Evolutionary conservation across 2,888 invertebrate species (phyloP).

Genomic region (Orchesellides sinensis): DNA sequence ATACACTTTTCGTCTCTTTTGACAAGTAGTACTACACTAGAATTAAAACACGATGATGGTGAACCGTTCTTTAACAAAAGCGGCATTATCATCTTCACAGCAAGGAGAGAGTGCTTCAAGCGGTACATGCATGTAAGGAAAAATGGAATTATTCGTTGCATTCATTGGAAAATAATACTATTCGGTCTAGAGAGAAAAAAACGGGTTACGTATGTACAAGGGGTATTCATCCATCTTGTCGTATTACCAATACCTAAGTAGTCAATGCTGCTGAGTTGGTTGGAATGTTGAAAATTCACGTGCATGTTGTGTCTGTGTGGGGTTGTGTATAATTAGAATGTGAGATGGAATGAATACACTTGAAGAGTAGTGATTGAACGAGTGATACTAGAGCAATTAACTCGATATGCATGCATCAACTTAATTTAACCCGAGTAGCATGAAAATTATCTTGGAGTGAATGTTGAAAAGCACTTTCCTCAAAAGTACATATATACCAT

Average conservation of each 20-base stretch:
- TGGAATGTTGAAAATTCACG: neutral
- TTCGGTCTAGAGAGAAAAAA: neutral
- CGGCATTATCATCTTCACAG: neutral
- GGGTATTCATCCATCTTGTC: neutral
- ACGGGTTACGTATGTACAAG: neutral
- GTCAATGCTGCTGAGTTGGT: neutral
- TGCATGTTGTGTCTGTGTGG: neutral
- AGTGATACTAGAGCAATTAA: too few species aligned
- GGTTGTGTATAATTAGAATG: neutral
- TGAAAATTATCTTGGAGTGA: too few species aligned
- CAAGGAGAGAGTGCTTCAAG: conserved; percentile 30
- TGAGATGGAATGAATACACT: neutral
- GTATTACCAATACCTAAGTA: neutral
- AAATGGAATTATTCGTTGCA: neutral
- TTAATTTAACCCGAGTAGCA: too few species aligned
- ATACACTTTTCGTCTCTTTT: conserved; percentile 14
- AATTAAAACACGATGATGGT: neutral
- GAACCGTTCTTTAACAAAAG: neutral
- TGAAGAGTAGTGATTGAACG: too few species aligned
- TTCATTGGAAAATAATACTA: neutral
- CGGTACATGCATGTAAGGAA: conserved; percentile 16
- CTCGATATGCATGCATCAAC: too few species aligned
- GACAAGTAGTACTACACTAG: conserved; percentile 2
- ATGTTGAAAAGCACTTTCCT: too few species aligned
- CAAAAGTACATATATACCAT: too few species aligned